Base-by-base conservation (phyloP, 2,888 invertebrate species). In the Cerceris ruficornis region DNA sequence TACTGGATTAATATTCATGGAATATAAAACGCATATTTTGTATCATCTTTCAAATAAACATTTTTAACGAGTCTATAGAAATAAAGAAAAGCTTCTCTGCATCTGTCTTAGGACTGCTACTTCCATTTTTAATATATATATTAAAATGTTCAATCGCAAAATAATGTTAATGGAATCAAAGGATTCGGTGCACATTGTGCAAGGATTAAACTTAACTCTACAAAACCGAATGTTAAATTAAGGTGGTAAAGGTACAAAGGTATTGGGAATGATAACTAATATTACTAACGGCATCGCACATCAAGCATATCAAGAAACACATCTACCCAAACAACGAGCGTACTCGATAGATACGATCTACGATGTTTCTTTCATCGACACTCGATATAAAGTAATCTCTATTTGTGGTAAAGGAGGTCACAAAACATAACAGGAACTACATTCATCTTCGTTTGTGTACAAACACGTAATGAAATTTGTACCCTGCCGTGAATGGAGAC, bases 401-500 rank as follows among this genome's bases (percentile, higher is more conserved):
- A 77, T 7, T 71, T 57, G 55, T 71, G 65, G 0, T 43, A 60
- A 55, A 28, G 67, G 64, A 52, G 42, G 65, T 17, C 49, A 57
- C 17, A 4, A 6, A n/a, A 17, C 55, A 13, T n/a, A 57, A 28
- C 8, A 7, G 39, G 17, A 15, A 57, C 4, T 39, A 57, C 28
- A 61, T 62, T 57, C 2, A 28, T 54, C 54, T 4, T 62, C 15
- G 49, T 64, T 64, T 67, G 15, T 49, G 67, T 43, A 64, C 6
- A 73, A 62, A 62, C 28, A 66, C 52, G 5, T 60, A 75, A 65
- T 64, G 73, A 1, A 28, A 28, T 28, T 4, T 75, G 50, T 39
- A 64, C 14, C 50, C 54, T 66, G 28, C 28, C 28, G 28, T 1
- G 28, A 28, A 28, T 28, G 4, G 28, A 28, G 28, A 28, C 28